Evolutionary conservation across 1,140 invertebrate species (phyloP), one percentile per base, ranked within the genome.

Genomic region (Bilobella aurantiaca): DNA sequence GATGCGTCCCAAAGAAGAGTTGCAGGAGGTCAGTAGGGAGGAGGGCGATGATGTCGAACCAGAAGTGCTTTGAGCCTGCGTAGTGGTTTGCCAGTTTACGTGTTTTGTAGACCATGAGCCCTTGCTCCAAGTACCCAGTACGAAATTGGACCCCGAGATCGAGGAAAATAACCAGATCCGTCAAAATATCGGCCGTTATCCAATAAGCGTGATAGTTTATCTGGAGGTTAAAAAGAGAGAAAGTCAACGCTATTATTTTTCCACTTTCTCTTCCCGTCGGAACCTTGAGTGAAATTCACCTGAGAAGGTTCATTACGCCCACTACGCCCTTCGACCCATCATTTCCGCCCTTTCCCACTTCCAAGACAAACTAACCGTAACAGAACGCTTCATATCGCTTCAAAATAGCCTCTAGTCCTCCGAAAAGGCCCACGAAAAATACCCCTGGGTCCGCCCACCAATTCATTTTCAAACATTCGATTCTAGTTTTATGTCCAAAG

Each of bases 41-140:
- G n/a, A 97, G 78, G 18, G 89, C 84, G 1, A 86, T 76, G 37
- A 95, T 78, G 77, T 96, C 94, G 63, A 96, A 77, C n/a, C 91
- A 78, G 75, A 96, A 96, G 61, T 86, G 83, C 70, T 85, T 85
- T 29, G 92, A 94, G 56, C 85, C 83, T 42, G 93, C 78, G 77
- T 97, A 97, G 75, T 95, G 92, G 57, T 85, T 85, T 29, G 90
- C 89, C 46, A 97, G 79, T 75, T 96, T 96, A 74, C 84, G 87
- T 58, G 85, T 88, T 75, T 96, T 89, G 78, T 93, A 95, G 8
- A 91, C 91, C 86, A 95, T 92, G 5, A 95, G 82, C 16, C 93
- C 94, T 76, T 96, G 91, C 76, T 96, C 92, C 65, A 96, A 80
- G 76, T 96, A 96, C n/a, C 93, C 93, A 30, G 94, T 97, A 56